phyloP scores from a whole-genome alignment of 1,140 invertebrate genomes.

The Magallana gigas region DNA sequence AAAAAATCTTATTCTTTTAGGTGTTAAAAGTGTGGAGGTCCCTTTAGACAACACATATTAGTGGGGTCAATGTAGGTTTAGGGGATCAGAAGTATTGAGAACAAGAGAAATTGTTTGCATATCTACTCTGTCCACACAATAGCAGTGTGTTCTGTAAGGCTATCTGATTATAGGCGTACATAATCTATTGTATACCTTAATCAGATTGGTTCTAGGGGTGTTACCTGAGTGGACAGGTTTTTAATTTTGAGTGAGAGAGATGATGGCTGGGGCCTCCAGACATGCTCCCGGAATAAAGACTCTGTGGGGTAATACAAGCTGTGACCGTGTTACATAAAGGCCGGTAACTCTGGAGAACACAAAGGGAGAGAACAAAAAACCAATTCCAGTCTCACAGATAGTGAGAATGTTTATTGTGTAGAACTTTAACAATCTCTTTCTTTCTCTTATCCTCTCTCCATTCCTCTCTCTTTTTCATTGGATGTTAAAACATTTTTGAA shows the following conservation, averaged over 20 bases:
- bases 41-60: slow-evolving; percentile 14
- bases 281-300: neutral
- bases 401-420: neutral
- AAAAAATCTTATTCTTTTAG: neutral
- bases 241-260: neutral
- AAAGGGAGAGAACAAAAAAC: slow-evolving; percentile 2
- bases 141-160: neutral
- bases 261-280: neutral
- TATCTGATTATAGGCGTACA: slow-evolving; percentile 17
- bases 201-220: slow-evolving; percentile 3
- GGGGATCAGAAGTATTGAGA: neutral
- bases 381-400: neutral
- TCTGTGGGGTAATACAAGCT: slow-evolving; percentile 6
- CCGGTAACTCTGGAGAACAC: neutral
- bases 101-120: slow-evolving; percentile 4
- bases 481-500: neutral
- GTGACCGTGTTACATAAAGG: slow-evolving; percentile 16
- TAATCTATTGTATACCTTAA: neutral
- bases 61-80: neutral
- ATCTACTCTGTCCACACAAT: slow-evolving; percentile 9
- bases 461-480: neutral
- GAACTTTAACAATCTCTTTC: neutral
- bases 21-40: slow-evolving; percentile 13
- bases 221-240: slow-evolving; percentile 1
- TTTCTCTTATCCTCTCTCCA: neutral